phyloP scores from a whole-genome alignment of 2,113 vertebrate species.

The Sigmodon hispidus region DNA sequence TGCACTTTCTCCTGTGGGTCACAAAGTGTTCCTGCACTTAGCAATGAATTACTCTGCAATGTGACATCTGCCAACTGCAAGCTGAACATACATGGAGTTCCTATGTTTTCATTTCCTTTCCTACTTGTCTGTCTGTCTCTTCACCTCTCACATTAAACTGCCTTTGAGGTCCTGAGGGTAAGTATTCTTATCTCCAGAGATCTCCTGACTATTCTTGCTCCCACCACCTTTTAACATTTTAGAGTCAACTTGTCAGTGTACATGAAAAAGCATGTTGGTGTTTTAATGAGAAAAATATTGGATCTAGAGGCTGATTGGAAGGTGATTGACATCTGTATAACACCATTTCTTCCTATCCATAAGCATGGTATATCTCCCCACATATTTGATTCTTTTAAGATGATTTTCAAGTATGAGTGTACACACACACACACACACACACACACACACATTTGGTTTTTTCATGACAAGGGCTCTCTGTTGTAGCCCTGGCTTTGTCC shows the following conservation, averaged over 20 bases:
- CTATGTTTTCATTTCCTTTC: neutral
- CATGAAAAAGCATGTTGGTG: neutral
- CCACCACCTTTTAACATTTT: neutral
- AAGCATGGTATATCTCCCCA: neutral
- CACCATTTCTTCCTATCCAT: neutral
- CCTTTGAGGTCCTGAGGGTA: neutral
- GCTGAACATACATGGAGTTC: neutral
- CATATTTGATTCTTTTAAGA: neutral
- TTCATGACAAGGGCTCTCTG: no score
- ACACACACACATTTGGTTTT: no score
- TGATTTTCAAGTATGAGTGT: neutral
- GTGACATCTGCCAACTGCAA: neutral
- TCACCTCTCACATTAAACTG: neutral
- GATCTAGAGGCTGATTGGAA: neutral
- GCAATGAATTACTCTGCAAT: neutral
- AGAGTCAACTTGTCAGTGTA: neutral
- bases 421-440: no score
- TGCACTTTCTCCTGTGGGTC: neutral
- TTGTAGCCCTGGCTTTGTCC: neutral
- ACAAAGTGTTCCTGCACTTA: neutral
- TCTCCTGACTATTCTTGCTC: neutral
- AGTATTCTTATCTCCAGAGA: neutral
- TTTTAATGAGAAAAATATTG: constrained; percentile 3
- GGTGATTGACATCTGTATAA: neutral
- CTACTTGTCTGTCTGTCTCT: neutral